phyloP scores from a whole-genome alignment of 2,797 vertebrate species.

The Channa striata region DNA sequence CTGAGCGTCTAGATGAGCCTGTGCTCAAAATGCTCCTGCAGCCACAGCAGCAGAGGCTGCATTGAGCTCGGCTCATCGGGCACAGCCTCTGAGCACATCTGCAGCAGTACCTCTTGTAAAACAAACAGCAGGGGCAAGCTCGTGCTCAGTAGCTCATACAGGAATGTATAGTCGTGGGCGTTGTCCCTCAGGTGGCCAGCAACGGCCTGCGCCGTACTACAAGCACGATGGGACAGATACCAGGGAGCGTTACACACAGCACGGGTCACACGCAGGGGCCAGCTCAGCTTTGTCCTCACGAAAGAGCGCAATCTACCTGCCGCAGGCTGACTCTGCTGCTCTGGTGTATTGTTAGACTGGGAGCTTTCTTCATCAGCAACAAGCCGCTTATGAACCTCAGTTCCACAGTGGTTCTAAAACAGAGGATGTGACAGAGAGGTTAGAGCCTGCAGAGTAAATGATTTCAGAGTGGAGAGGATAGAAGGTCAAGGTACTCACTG shows the following conservation, averaged over 20 bases:
- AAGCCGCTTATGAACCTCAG: constrained; percentile 67
- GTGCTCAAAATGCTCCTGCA: constrained; percentile 80
- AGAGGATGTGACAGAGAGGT: constrained; percentile 8
- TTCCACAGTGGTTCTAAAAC: constrained; percentile 76
- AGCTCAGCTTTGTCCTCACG: constrained; percentile 87
- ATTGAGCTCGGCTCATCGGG: constrained; percentile 74
- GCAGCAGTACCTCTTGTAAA: constrained; percentile 89
- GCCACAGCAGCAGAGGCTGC: constrained; percentile 84
- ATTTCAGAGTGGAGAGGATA: not conserved
- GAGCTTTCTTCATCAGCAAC: constrained; percentile 69
- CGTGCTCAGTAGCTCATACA: constrained; percentile 94
- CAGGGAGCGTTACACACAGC: constrained; percentile 87
- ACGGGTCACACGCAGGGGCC: constrained; percentile 89
- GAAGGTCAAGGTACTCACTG: constrained; percentile 68
- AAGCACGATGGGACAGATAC: constrained; percentile 85
- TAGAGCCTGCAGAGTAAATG: not conserved
- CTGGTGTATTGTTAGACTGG: constrained; percentile 57
- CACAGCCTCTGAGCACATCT: constrained; percentile 89
- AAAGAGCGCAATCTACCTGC: constrained; percentile 95
- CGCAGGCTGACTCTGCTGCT: constrained; percentile 77
- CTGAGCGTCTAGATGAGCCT: constrained; percentile 60
- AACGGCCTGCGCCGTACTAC: constrained; percentile 80
- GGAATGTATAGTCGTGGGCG: constrained; percentile 89
- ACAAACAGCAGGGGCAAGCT: constrained; percentile 91
- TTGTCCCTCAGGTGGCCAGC: constrained; percentile 90